Evolutionary conservation across 2,797 vertebrate species (phyloP), one percentile per base, ranked within the genome.

Genomic region (Sebastes nivosus): DNA sequence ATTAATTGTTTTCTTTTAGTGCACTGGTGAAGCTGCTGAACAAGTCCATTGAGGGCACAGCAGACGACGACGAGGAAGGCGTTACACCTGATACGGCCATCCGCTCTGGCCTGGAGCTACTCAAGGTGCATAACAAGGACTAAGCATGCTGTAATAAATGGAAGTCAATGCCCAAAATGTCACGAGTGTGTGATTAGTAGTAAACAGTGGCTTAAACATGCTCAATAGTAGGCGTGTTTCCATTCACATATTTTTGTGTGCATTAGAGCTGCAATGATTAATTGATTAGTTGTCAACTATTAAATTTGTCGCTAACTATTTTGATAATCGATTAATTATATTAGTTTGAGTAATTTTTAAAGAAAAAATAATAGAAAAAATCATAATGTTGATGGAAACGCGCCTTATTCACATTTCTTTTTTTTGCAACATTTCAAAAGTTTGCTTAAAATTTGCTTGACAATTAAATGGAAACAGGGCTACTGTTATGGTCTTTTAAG

Each of bases 21-120:
- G 97, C 99, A 88, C 95, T 99, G 92, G 98, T 99, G 89, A 99
- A 99, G 90, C 93, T 99, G 90, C 97, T 99, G 93, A 99, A 99
- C 94, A 99, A 99, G 92, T 99, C 99, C 7, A 97, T 98, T 90
- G 99, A 99, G 79, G 99, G 99, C 74, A 99, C 98, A 72, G 97
- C 97, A 81, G 99, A 99, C 87, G 99, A 99, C 77, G 99, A 99
- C 72, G 99, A 99, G 87, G 99, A 99, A 91, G 99, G 99, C 79
- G 98, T 99, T 80, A 98, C 97, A 87, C 98, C 98, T 74, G 99
- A 99, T 90, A 97, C 97, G 70, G 99, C 99, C 87, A 99, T 99
- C 93, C 97, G 99, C 81, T 97, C 98, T 64, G 99, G 99, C 82
- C 96, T 99, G 91, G 99, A 99, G 92, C 96, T 99, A 79, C 98